A percentile compares a stretch with the other conserved stretches of the same genome.
Conservation (phyloP, 64 coral and sea anemone genomes). For the Actinia equina region DNA sequence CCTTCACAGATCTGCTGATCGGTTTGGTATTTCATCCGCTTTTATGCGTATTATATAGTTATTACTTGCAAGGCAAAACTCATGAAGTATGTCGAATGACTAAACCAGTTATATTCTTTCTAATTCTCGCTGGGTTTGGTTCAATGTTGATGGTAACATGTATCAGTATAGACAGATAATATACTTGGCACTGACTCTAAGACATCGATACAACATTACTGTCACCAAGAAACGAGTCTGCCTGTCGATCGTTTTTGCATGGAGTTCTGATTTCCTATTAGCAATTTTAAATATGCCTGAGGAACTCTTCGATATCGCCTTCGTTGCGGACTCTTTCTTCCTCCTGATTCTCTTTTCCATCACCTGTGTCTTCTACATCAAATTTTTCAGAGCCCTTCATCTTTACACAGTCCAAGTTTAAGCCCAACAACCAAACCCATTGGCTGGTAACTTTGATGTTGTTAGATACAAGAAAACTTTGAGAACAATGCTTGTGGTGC, state of each 20-base stretch:
- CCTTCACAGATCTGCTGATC: not conserved
- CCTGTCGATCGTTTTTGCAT: not conserved
- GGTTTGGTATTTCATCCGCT: not conserved
- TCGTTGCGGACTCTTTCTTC: not conserved
- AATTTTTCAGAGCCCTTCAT: not conserved
- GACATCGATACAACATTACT: conserved; percentile 17
- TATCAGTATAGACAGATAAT: conserved; percentile 1
- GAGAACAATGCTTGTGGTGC: not conserved
- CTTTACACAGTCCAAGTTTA: conserved; percentile 6
- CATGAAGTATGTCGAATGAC: not conserved
- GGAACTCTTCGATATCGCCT: not conserved
- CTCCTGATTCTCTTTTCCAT: no score
- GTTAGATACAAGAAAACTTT: conserved; percentile 13
- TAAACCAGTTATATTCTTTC: not conserved
- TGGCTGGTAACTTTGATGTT: conserved; percentile 7
- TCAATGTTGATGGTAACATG: not conserved
- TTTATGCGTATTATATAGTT: not conserved
- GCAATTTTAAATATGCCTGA: not conserved
- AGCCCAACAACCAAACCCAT: no score
- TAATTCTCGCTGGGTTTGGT: not conserved
- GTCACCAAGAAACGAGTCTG: conserved; percentile 15
- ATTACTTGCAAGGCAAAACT: not conserved
- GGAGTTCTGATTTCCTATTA: not conserved
- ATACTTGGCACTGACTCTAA: not conserved
- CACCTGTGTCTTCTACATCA: not conserved